Percentiles rank a stretch among this genome's conserved stretches.
phyloP scores from a whole-genome alignment of 2,113 vertebrate species.

The Oryzias celebensis region DNA sequence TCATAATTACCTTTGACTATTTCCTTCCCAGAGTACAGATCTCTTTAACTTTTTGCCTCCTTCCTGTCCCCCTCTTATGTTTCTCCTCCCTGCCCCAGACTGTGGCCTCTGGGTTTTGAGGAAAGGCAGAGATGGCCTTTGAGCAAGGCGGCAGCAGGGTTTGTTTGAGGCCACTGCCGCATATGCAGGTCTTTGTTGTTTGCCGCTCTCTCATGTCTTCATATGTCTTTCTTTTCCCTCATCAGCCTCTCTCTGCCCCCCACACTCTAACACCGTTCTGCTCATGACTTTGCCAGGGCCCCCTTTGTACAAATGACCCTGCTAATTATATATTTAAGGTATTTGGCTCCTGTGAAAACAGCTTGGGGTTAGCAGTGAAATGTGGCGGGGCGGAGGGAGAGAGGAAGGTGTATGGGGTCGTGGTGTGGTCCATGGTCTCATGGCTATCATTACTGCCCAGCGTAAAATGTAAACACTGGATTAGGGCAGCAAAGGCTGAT shows the following conservation, averaged over 20 bases:
- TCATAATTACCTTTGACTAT: conserved; percentile 29
- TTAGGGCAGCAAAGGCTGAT: conserved; percentile 65
- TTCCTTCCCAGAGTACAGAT: conserved; percentile 58
- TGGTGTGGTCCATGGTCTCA: conserved; percentile 68
- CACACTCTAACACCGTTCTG: conserved; percentile 48
- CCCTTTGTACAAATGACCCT: conserved; percentile 70
- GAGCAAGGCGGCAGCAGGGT: conserved; percentile 69
- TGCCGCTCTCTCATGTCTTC: conserved; percentile 55
- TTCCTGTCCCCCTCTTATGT: conserved; percentile 49
- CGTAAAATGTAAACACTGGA: conserved; percentile 74
- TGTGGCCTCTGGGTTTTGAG: conserved; percentile 71
- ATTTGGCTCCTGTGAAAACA: conserved; percentile 79
- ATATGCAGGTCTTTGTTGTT: conserved; percentile 78
- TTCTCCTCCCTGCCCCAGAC: conserved; percentile 60
- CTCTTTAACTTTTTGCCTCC: conserved; percentile 48
- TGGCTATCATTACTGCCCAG: conserved; percentile 73
- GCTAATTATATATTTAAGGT: conserved; percentile 80
- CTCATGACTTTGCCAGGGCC: conserved; percentile 56
- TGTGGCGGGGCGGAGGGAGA: conserved; percentile 33
- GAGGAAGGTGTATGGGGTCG: conserved; percentile 35
- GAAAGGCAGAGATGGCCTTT: conserved; percentile 75
- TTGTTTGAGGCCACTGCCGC: conserved; percentile 63
- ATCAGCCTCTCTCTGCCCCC: conserved; percentile 44
- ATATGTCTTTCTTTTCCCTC: conserved; percentile 27
- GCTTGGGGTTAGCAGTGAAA: conserved; percentile 66